A percentile compares a stretch with the other conserved stretches of the same genome.
phyloP scores from a whole-genome alignment of 1,140 invertebrate genomes.

The Plodia interpunctella region DNA sequence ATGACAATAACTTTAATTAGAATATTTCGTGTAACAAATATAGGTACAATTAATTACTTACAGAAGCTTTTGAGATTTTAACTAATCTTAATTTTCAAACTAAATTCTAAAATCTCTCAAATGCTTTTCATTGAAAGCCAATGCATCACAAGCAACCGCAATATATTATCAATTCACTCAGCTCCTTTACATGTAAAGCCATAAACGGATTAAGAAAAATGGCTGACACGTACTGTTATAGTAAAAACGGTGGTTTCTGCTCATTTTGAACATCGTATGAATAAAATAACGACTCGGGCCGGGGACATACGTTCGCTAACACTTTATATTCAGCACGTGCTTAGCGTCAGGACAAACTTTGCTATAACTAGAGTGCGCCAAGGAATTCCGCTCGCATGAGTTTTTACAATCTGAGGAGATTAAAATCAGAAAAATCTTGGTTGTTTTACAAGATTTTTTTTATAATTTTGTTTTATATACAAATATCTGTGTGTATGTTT shows the following conservation, averaged over 20 bases:
- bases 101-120: too few species aligned
- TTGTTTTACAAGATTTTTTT: not conserved
- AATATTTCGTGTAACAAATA: too few species aligned
- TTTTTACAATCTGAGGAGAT: not conserved
- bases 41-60: too few species aligned
- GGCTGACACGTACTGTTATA: not conserved
- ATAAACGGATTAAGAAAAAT: not conserved
- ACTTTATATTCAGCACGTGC: constrained; percentile 1
- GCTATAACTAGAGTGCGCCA: not conserved
- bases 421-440: not conserved
- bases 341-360: not conserved
- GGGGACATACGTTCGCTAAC: constrained; percentile 6
- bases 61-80: too few species aligned
- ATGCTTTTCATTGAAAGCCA: too few species aligned
- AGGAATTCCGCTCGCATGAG: not conserved
- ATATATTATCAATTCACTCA: too few species aligned
- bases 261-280: constrained; percentile 22
- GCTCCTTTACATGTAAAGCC: not conserved
- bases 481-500: not conserved
- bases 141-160: too few species aligned
- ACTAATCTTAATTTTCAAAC: too few species aligned
- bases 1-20: too few species aligned
- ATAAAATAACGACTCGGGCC: constrained; percentile 38
- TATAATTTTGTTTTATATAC: too few species aligned
- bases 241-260: not conserved